These are phyloP conservation scores for Masnerella sp. DNA, from an alignment of 2,888 invertebrate species.

Conservation along the genomic window DNA sequence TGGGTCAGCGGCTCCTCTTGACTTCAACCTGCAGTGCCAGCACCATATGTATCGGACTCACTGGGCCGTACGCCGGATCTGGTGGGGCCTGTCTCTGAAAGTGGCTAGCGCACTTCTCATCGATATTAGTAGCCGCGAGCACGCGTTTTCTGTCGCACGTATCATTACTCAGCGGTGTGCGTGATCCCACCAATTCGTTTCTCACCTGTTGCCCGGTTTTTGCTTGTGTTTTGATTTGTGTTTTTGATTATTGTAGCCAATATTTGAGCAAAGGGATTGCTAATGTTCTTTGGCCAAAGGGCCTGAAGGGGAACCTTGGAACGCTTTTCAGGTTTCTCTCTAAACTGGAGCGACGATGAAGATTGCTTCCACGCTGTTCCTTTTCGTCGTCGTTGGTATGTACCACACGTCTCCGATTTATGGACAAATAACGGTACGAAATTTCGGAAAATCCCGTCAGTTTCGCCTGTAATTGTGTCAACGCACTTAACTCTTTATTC, in stretches of 20 bases:
- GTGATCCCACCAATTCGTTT: not conserved
- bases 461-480: no score
- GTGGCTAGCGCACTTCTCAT: conserved; percentile 70
- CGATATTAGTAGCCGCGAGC: conserved; percentile 73
- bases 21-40: conserved; percentile 61
- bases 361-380: conserved; percentile 71
- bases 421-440: conserved; percentile 18
- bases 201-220: no score
- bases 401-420: no score
- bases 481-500: no score
- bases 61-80: conserved; percentile 62
- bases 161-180: conserved; percentile 11
- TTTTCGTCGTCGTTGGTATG: conserved; percentile 74
- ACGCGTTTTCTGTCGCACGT: conserved; percentile 68
- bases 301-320: conserved; percentile 18
- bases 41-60: conserved; percentile 56
- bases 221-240: conserved; percentile 1
- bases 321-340: conserved; percentile 24
- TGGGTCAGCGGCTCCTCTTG: conserved; percentile 74
- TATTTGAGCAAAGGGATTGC: not conserved
- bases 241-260: no score
- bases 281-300: not conserved
- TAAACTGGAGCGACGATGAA: conserved; percentile 70
- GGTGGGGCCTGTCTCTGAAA: conserved; percentile 69
- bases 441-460: conserved; percentile 19